These are phyloP conservation scores for Myotis yumanensis DNA, from an alignment of 2,113 vertebrate genomes.

Conservation along the genomic window DNA sequence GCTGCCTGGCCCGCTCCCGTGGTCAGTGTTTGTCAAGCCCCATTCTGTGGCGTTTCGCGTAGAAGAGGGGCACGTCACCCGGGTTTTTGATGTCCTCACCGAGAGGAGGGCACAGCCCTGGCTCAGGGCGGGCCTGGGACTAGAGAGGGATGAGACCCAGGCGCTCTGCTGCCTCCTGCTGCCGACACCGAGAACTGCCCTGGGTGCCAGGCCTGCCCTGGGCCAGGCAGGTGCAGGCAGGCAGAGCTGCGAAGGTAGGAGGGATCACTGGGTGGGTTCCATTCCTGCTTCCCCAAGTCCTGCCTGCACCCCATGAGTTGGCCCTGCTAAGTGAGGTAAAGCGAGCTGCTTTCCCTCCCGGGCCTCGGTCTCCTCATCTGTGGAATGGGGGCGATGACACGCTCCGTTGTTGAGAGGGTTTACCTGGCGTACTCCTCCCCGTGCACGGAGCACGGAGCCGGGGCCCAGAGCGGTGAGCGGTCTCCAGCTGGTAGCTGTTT, in stretches of 20 bases:
- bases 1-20: no score
- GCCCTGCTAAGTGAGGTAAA: background rate
- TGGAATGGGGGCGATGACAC: background rate
- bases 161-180: slow-evolving; percentile 37
- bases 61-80: background rate
- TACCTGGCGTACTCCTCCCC: no score
- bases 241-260: background rate
- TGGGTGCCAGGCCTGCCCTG: no score
- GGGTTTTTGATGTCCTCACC: slow-evolving; percentile 72
- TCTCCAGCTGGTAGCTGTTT: background rate
- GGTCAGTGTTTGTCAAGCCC: background rate
- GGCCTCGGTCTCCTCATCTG: background rate
- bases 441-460: rapidly evolving
- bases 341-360: background rate
- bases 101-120: slow-evolving; percentile 72
- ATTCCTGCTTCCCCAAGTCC: background rate
- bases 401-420: background rate
- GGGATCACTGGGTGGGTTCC: background rate
- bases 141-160: no score
- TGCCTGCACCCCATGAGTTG: background rate
- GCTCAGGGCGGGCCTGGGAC: background rate
- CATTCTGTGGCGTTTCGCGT: background rate
- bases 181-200: background rate
- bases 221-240: rapidly evolving
- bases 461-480: background rate